These are phyloP conservation scores for Incurvaria masculella DNA, from an alignment of 2,888 invertebrate genomes.

Conservation along the genomic window DNA sequence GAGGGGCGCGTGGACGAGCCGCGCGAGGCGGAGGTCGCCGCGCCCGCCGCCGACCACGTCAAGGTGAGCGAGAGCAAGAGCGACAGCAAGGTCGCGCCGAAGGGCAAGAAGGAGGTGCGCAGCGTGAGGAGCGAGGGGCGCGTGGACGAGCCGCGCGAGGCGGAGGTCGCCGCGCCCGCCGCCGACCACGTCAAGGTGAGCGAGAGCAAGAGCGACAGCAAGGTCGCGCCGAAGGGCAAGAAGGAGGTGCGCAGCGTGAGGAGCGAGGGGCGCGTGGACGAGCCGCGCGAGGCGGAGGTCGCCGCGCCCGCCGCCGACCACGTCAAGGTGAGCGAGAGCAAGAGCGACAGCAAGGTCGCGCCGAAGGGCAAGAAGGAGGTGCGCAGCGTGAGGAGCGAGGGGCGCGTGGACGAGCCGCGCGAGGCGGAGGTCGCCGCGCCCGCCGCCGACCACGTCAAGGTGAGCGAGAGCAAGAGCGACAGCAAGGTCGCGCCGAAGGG, in stretches of 20 bases:
- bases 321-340: conserved; percentile 15
- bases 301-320: neutral
- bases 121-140: conserved; percentile 26
- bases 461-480: conserved; percentile 18
- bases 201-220: too few species aligned
- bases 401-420: neutral
- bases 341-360: conserved; percentile 16
- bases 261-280: neutral
- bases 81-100: too few species aligned
- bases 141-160: conserved; percentile 23
- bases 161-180: too few species aligned
- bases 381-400: neutral
- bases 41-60: too few species aligned
- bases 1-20: conserved; percentile 26
- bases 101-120: conserved; percentile 26
- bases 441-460: neutral
- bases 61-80: too few species aligned
- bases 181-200: too few species aligned
- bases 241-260: too few species aligned
- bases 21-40: too few species aligned
- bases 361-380: too few species aligned
- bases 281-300: neutral
- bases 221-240: too few species aligned
- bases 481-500: conserved; percentile 21
- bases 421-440: neutral